Conservation (phyloP, 1,140 invertebrate genomes). For the Monochamus saltuarius region DNA sequence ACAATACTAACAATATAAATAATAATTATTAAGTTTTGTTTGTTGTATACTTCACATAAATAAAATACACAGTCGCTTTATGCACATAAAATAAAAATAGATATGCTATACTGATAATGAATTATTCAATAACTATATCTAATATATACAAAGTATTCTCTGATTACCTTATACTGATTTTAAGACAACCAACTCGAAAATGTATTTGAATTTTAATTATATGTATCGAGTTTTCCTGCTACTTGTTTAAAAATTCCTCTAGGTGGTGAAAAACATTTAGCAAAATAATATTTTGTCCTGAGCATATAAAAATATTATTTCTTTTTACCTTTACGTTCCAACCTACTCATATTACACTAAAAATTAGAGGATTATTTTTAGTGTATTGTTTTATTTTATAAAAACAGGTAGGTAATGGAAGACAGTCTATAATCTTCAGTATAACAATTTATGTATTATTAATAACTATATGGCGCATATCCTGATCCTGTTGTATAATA, state of each 20-base stretch:
- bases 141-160: no score
- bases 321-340: neutral
- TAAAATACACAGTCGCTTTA: constrained; percentile 11
- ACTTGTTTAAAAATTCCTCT: neutral
- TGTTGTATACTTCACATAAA: constrained; percentile 8
- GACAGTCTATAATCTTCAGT: constrained; percentile 17
- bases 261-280: neutral
- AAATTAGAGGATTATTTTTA: neutral
- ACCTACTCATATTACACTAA: neutral
- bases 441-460: constrained; percentile 44
- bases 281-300: neutral
- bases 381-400: neutral
- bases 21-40: constrained; percentile 7
- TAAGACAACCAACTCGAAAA: no score
- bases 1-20: constrained; percentile 14
- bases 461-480: constrained; percentile 90
- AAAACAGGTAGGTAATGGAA: constrained; percentile 8
- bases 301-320: neutral
- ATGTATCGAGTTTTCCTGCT: no score
- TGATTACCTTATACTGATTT: no score
- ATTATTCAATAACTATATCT: no score
- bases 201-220: no score
- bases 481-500: constrained; percentile 80
- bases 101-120: no score
- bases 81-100: neutral